Evolutionary conservation across 2,113 vertebrate genomes (phyloP).

Genomic region (Takifugu bimaculatus): DNA sequence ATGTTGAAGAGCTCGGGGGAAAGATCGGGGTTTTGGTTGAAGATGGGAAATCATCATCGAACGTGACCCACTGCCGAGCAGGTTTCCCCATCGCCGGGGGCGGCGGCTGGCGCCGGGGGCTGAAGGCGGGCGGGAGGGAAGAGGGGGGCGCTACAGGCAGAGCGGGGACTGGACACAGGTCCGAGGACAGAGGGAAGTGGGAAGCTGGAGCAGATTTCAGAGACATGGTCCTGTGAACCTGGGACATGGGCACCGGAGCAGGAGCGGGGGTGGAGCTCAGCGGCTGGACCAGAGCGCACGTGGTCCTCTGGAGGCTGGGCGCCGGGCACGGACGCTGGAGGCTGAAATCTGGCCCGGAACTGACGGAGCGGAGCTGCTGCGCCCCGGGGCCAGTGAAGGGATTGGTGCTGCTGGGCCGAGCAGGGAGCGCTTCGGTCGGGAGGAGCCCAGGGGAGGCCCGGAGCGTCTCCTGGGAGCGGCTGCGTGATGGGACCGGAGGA

Average conservation of each 20-base stretch:
- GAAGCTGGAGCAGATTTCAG: conserved; percentile 24
- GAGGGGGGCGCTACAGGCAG: conserved; percentile 50
- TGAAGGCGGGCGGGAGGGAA: conserved; percentile 37
- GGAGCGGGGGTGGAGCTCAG: conserved; percentile 53
- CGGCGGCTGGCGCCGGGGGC: conserved; percentile 43
- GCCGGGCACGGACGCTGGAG: conserved; percentile 35
- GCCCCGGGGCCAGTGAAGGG: conserved; percentile 76
- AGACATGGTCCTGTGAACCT: conserved; percentile 34
- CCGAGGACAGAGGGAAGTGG: conserved; percentile 1
- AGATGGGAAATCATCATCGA: conserved; percentile 65
- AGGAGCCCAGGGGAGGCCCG: conserved; percentile 76
- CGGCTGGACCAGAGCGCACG: conserved; percentile 45
- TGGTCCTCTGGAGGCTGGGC: conserved; percentile 47
- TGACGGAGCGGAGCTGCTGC: conserved; percentile 53
- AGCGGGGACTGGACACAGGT: conserved; percentile 12
- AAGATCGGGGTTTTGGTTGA: conserved; percentile 27
- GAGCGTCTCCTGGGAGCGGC: conserved; percentile 76
- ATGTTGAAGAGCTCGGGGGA: conserved; percentile 5
- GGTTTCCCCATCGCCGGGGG: conserved; percentile 31
- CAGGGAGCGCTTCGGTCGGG: conserved; percentile 52
- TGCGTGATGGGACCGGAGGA: conserved; percentile 76
- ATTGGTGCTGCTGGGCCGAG: conserved; percentile 75
- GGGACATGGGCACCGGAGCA: conserved; percentile 30
- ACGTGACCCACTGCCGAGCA: conserved; percentile 87
- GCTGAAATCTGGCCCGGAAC: conserved; percentile 54